Base-by-base conservation (phyloP, 2,888 invertebrate species). In the Nasonia oneida region DNA sequence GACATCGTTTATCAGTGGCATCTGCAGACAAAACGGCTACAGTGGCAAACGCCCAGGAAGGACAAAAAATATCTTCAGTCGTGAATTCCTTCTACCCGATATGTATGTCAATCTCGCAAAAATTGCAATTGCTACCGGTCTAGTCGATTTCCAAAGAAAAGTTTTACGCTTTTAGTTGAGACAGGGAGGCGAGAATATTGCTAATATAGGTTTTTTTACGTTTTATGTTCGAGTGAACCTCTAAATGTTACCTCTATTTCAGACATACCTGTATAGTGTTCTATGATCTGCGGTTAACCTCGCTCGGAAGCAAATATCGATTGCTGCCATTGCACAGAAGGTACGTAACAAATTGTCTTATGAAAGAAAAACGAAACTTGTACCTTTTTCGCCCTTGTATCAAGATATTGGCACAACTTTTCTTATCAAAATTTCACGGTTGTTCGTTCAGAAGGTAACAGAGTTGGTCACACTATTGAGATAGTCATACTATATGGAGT, bases 341-440 rank as follows among this genome's bases (percentile, higher is more conserved):
- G 23, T 73, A 61, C 81, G 73, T 80, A 57, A 53, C 80, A 33
- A 80, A 80, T 71, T 23, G 71, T 8, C 33, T 10, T 12, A 2
- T 33, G 18, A 6, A 81, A 73, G 29, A 61, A 47, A 39, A 39
- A 29, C 10, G 61, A 81, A 61, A 50, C 57, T 15, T 73, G 37
- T 57, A 61, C 10, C 42, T 23, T 82, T 76, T 76, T 82, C 76
- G 76, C 70, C 82, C 82, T 82, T 82, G 76, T 76, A 70, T 76
- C 47, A 29, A 29, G 39, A 29, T 81, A 15, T n/a, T 47, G 39
- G 14, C 4, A 53, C 75, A 64, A 81, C 47, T 23, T 15, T 64
- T 76, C 29, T 82, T 75, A 73, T 3, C 3, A 0, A 5, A 42
- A 83, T 77, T 83, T 77, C 18, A 71, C 29, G 57, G 23, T 67